phyloP scores from a whole-genome alignment of 2,113 vertebrate species.

The Tursiops truncatus region DNA sequence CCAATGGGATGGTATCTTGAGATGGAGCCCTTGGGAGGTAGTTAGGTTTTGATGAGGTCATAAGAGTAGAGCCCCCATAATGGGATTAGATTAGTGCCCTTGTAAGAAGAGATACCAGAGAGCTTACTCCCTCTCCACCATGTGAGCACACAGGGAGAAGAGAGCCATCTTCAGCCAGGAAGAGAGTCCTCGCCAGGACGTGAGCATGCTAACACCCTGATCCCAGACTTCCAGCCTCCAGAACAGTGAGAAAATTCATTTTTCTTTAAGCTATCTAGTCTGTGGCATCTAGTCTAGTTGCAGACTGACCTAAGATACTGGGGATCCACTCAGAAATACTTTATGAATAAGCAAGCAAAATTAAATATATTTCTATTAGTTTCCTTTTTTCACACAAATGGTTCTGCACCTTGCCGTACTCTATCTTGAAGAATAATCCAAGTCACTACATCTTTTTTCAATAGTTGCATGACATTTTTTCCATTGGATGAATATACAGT shows the following conservation, averaged over 20 bases:
- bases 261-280: background rate
- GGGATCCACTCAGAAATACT: background rate
- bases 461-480: background rate
- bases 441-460: background rate
- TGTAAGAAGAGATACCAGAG: background rate
- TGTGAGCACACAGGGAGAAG: background rate
- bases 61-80: background rate
- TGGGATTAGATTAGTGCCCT: background rate
- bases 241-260: background rate
- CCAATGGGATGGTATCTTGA: background rate
- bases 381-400: background rate
- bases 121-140: background rate
- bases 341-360: background rate
- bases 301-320: background rate
- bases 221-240: background rate
- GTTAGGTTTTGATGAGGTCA: background rate
- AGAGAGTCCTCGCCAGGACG: background rate
- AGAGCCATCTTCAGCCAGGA: background rate
- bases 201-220: background rate
- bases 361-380: background rate
- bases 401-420: background rate
- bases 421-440: background rate
- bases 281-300: background rate
- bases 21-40: background rate
- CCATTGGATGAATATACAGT: background rate